Evolutionary conservation across 1,140 invertebrate species (phyloP).

Genomic region (Ceratina japonica): DNA sequence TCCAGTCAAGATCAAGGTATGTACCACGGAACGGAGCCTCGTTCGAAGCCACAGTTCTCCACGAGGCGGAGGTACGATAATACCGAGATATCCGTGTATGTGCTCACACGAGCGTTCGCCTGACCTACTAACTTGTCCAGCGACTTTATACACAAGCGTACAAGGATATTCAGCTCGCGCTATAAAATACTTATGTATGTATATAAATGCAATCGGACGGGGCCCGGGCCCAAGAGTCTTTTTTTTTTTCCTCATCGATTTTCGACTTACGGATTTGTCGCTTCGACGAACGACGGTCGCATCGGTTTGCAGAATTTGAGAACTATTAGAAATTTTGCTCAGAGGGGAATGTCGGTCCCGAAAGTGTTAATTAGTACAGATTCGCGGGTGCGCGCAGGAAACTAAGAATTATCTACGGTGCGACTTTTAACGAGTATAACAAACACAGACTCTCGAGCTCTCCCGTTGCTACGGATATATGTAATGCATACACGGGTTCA

Average conservation of each 20-base stretch:
- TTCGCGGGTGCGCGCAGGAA: neutral
- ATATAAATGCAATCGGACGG: conserved; percentile 30
- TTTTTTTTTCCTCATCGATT: neutral
- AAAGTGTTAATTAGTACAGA: neutral
- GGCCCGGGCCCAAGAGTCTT: conserved; percentile 16
- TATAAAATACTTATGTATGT: conserved; percentile 5
- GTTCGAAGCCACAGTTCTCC: conserved; percentile 41
- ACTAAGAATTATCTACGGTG: neutral
- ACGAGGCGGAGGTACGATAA: conserved; percentile 16
- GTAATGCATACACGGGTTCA: neutral
- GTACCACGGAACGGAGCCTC: conserved; percentile 9
- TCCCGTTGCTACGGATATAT: neutral
- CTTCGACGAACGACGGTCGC: neutral
- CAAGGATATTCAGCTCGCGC: conserved; percentile 27
- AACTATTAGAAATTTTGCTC: neutral
- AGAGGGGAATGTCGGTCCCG: neutral
- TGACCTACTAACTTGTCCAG: conserved; percentile 60
- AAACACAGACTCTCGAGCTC: neutral
- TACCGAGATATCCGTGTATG: neutral
- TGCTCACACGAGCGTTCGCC: conserved; percentile 43
- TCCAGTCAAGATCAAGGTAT: conserved; percentile 75
- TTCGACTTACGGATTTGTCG: conserved; percentile 22
- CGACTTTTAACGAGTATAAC: neutral
- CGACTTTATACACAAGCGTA: conserved; percentile 7
- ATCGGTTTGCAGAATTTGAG: neutral